phyloP scores from a whole-genome alignment of 2,797 vertebrate species.

The Dendrocincla tyrannina region DNA sequence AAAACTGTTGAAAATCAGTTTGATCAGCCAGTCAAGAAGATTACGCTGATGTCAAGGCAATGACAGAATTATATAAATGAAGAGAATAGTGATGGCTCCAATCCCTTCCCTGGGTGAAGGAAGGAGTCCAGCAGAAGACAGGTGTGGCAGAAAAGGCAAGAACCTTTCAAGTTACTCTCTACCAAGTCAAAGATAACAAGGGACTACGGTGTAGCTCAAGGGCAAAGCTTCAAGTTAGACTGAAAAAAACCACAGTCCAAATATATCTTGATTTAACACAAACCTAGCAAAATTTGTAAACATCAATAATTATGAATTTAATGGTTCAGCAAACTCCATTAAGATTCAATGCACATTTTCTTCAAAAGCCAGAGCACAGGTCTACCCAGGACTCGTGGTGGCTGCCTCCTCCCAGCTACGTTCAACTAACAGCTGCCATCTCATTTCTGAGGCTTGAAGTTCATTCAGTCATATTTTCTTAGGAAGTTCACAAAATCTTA shows the following conservation, averaged over 20 bases:
- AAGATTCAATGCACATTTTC: neutral
- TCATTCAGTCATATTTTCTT: neutral
- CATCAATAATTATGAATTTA: neutral
- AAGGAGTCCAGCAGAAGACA: neutral
- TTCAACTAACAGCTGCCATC: neutral
- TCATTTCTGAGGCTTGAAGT: neutral
- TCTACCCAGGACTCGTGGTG: neutral
- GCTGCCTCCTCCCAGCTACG: neutral
- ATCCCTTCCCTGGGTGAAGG: neutral
- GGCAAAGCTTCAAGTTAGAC: neutral
- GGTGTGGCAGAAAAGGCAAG: neutral
- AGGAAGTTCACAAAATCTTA: neutral
- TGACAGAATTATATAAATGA: slow-evolving; percentile 58
- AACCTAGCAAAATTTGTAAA: neutral
- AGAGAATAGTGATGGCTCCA: neutral
- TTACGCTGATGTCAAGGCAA: slow-evolving; percentile 19
- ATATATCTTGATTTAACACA: neutral
- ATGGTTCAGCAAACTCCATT: neutral
- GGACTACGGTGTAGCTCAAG: neutral
- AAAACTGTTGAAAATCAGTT: slow-evolving; percentile 54
- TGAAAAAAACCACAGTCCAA: neutral
- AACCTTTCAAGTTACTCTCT: neutral
- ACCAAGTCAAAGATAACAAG: neutral
- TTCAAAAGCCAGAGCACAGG: neutral
- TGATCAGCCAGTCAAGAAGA: slow-evolving; percentile 63